A percentile compares a stretch with the other conserved stretches of the same genome.
Evolutionary conservation across 2,113 vertebrate species (phyloP).

Genomic region (Pseudorectes ferrugineus): DNA sequence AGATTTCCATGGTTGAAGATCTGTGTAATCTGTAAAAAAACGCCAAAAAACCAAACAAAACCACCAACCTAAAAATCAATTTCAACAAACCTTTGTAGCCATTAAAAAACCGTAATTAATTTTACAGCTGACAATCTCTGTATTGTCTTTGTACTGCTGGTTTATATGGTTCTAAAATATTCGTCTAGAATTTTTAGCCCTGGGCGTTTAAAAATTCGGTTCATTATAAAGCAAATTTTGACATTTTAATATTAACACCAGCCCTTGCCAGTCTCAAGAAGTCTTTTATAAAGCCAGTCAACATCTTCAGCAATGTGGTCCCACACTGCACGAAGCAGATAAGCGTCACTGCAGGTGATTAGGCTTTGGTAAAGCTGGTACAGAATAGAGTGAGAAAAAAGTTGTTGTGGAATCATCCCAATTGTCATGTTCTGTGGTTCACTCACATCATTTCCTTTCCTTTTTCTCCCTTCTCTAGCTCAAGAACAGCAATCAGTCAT

Average conservation of each 20-base stretch:
- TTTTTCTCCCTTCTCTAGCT: background rate
- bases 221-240: background rate
- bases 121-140: background rate
- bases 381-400: background rate
- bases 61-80: background rate
- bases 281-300: background rate
- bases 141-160: background rate
- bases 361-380: background rate
- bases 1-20: background rate
- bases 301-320: background rate
- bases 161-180: background rate
- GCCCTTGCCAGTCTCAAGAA: background rate
- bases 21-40: background rate
- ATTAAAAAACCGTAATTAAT: background rate
- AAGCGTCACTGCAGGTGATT: background rate
- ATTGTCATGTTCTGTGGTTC: background rate
- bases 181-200: background rate
- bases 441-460: background rate
- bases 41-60: background rate
- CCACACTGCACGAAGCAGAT: background rate
- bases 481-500: conserved; percentile 16
- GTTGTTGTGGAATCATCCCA: background rate
- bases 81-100: background rate
- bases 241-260: background rate
- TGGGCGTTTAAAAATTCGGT: background rate